phyloP scores from a whole-genome alignment of 2,797 vertebrate species.

The Myotis findleyi region DNA sequence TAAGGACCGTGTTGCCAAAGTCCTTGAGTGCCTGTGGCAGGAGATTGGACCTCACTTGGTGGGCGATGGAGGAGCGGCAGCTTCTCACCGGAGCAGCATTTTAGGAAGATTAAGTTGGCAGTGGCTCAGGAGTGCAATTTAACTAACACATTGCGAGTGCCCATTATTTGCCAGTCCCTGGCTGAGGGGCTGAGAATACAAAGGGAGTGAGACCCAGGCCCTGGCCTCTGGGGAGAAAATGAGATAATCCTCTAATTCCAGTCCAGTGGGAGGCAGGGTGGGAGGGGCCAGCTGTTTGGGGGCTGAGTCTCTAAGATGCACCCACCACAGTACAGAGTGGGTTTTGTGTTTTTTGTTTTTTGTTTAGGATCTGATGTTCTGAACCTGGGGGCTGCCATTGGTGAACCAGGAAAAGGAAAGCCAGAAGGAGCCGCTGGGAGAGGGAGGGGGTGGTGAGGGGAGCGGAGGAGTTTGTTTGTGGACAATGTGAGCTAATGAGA shows the following conservation, averaged over 20 bases:
- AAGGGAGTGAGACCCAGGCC: slow-evolving; percentile 7
- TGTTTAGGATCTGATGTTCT: not conserved
- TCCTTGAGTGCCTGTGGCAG: not conserved
- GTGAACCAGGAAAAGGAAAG: not conserved
- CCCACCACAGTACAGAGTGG: not conserved
- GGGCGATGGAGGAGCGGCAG: not conserved
- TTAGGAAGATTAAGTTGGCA: slow-evolving; percentile 70
- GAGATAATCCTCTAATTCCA: slow-evolving; percentile 48
- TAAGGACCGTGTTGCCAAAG: fast-evolving
- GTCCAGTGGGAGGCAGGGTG: not conserved
- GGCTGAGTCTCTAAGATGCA: not conserved
- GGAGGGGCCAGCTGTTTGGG: not conserved
- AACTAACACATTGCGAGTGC: not conserved
- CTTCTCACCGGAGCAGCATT: not conserved
- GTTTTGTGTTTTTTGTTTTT: not conserved
- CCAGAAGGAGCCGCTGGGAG: not conserved
- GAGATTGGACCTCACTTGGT: not conserved
- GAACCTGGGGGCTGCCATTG: not conserved
- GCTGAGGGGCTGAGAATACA: slow-evolving; percentile 63
- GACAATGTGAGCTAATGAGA: slow-evolving; percentile 73
- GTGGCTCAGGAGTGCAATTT: slow-evolving; percentile 22
- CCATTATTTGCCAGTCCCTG: slow-evolving; percentile 54
- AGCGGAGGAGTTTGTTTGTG: slow-evolving; percentile 61
- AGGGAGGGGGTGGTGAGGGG: not conserved
- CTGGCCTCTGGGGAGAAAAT: slow-evolving; percentile 47